phyloP scores from a whole-genome alignment of 2,888 invertebrate genomes.

The Drosophila multiciliata region DNA sequence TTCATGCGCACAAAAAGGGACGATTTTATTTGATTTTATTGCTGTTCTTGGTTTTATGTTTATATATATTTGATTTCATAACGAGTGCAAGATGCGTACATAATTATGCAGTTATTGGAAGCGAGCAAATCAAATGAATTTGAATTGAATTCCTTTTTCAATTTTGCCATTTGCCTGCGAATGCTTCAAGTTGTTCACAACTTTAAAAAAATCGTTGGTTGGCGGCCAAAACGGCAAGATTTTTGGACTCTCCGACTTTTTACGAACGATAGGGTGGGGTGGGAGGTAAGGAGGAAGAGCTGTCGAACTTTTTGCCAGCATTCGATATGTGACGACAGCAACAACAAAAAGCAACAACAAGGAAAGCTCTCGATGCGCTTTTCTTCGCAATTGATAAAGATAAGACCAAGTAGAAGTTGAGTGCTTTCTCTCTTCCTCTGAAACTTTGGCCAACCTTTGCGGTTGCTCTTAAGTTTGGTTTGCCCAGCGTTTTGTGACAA shows the following conservation, averaged over 20 bases:
- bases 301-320: conserved; percentile 53
- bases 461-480: conserved; percentile 38
- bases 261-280: conserved; percentile 6
- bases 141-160: conserved; percentile 65
- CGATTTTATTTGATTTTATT: conserved; percentile 73
- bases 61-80: conserved; percentile 21
- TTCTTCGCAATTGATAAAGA: conserved; percentile 72
- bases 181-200: conserved; percentile 60
- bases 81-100: conserved; percentile 36
- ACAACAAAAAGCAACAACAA: conserved; percentile 18
- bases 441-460: conserved; percentile 66
- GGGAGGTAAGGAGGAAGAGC: conserved; percentile 25
- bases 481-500: conserved; percentile 75
- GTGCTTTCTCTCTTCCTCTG: conserved; percentile 26
- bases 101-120: conserved; percentile 56
- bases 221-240: conserved; percentile 51
- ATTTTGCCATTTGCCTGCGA: conserved; percentile 35
- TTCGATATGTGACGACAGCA: conserved; percentile 57
- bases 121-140: conserved; percentile 30
- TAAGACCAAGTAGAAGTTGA: conserved; percentile 61
- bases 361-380: conserved; percentile 46
- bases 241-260: conserved; percentile 11
- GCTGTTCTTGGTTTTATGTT: conserved; percentile 24
- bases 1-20: conserved; percentile 51
- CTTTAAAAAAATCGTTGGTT: conserved; percentile 32